Evolutionary conservation across 1,140 invertebrate genomes (phyloP).

Genomic region (Atta colombica): DNA sequence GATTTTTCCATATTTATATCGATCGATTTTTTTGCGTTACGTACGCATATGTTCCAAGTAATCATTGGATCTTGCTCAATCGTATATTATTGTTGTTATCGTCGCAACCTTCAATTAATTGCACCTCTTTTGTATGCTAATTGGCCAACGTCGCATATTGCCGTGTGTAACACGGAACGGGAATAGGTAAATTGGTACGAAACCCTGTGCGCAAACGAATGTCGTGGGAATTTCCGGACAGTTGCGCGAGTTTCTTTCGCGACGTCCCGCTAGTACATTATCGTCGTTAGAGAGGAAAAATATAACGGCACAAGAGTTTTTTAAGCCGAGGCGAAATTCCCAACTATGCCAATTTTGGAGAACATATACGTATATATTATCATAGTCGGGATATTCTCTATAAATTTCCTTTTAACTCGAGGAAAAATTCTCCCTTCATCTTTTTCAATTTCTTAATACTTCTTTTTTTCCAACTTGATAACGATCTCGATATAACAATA

Average conservation of each 20-base stretch:
- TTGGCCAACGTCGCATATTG: conserved; percentile 37
- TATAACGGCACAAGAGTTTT: not conserved
- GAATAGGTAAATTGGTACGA: conserved; percentile 41
- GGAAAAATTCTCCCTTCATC: not conserved
- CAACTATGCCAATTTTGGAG: not conserved
- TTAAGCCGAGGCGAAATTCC: not conserved
- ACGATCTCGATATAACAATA: conserved; percentile 15
- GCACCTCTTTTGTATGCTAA: conserved; percentile 57
- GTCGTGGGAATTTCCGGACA: conserved; percentile 55
- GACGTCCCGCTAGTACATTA: not conserved
- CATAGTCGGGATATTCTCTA: too few species aligned
- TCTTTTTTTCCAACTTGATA: not conserved
- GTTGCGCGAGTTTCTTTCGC: conserved; percentile 47
- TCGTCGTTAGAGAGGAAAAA: not conserved
- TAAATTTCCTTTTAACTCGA: conserved; percentile 14
- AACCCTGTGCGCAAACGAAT: conserved; percentile 18
- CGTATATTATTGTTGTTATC: not conserved
- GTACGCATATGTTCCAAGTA: not conserved
- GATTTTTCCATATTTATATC: conserved; percentile 3
- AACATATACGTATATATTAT: not conserved
- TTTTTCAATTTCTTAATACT: not conserved
- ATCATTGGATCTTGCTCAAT: not conserved
- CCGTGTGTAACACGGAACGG: conserved; percentile 19
- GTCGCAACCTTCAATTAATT: conserved; percentile 46
- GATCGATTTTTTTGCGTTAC: not conserved